Evolutionary conservation across 1,140 invertebrate genomes (phyloP).

Genomic region (Aradophagus sp.): DNA sequence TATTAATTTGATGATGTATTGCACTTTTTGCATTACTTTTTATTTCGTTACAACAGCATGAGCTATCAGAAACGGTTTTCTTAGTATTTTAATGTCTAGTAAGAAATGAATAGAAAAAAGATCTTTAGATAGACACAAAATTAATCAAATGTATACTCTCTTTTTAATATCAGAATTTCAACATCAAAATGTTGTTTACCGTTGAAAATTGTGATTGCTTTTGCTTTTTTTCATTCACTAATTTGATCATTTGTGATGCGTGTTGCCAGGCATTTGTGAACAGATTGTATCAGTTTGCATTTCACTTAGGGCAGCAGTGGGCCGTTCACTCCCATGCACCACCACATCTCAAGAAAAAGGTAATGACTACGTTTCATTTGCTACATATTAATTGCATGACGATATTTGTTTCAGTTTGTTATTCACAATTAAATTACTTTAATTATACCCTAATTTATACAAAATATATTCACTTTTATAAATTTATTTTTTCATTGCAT

Average conservation of each 20-base stretch:
- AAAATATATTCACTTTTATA: too few species aligned
- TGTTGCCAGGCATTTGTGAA: conserved; percentile 76
- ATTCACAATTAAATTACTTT: too few species aligned
- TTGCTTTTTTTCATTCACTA: conserved; percentile 69
- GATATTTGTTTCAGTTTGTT: too few species aligned
- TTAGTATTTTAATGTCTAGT: too few species aligned
- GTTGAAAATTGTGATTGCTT: conserved; percentile 46
- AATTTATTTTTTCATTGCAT: too few species aligned
- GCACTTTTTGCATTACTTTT: conserved; percentile 56
- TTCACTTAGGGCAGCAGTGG: conserved; percentile 89
- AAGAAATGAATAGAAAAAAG: too few species aligned
- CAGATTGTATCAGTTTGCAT: conserved; percentile 82
- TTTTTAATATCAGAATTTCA: too few species aligned
- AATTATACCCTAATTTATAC: too few species aligned
- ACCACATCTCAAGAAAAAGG: conserved; percentile 81
- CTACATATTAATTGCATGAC: too few species aligned
- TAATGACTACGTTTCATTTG: conserved; percentile 64
- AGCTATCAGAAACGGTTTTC: conserved; percentile 10
- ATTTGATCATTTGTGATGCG: conserved; percentile 73
- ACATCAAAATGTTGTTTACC: too few species aligned
- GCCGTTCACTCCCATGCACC: conserved; percentile 79
- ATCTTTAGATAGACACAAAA: too few species aligned
- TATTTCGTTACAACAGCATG: conserved; percentile 24
- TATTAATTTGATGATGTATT: conserved; percentile 49
- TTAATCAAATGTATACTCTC: too few species aligned